Evolutionary conservation across 2,888 invertebrate species (phyloP).

Genomic region (Tanytarsus gracilentus): DNA sequence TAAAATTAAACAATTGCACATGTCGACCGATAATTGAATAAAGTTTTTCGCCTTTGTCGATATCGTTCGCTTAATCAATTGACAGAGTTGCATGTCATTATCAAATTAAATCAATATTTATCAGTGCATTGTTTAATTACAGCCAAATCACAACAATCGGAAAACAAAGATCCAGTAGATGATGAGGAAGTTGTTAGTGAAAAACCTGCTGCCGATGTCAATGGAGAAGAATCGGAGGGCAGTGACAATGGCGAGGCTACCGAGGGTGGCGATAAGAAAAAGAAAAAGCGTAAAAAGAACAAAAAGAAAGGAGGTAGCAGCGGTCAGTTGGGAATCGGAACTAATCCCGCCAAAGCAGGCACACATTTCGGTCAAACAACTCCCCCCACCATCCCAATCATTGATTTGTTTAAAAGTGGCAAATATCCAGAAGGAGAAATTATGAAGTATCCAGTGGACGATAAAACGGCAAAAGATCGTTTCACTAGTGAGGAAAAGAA

Average conservation of each 20-base stretch:
- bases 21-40: not conserved
- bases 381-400: slow-evolving; percentile 80
- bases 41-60: not conserved
- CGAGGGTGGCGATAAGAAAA: slow-evolving; percentile 40
- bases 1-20: not conserved
- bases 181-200: not conserved
- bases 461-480: slow-evolving; percentile 76
- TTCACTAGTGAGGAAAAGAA: slow-evolving; percentile 80
- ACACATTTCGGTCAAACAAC: slow-evolving; percentile 57
- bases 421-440: slow-evolving; percentile 84
- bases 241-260: slow-evolving; percentile 33
- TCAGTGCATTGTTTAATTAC: not conserved
- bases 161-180: slow-evolving; percentile 11
- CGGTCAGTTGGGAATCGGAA: slow-evolving; percentile 38
- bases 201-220: not conserved
- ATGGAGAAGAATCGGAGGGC: slow-evolving; percentile 31
- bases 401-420: slow-evolving; percentile 76
- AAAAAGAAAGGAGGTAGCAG: slow-evolving; percentile 60
- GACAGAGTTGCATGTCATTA: not conserved
- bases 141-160: slow-evolving; percentile 6
- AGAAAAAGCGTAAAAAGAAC: slow-evolving; percentile 51
- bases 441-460: slow-evolving; percentile 73
- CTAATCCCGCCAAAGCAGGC: slow-evolving; percentile 38
- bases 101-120: not conserved
- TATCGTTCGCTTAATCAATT: not conserved